These are phyloP conservation scores for Falco rusticolus DNA, from an alignment of 2,797 vertebrate species.

Conservation along the genomic window DNA sequence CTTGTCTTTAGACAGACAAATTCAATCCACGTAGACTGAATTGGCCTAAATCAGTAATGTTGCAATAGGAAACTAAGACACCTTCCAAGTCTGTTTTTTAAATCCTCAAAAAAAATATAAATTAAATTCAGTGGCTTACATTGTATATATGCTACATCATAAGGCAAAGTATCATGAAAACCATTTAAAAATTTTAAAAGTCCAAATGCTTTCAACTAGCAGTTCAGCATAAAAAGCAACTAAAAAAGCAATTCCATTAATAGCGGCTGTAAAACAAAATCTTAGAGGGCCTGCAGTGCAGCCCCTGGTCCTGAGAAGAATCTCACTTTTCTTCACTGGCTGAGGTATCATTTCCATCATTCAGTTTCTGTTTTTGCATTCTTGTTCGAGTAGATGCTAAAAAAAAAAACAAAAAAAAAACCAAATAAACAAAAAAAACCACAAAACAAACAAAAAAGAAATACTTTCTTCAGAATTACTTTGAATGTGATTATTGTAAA, in stretches of 20 bases:
- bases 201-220: conserved; percentile 49
- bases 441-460: neutral
- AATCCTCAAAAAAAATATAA: conserved; percentile 73
- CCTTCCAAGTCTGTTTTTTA: conserved; percentile 59
- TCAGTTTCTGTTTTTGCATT: conserved; percentile 96
- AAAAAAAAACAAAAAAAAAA: neutral
- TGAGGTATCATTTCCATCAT: conserved; percentile 84
- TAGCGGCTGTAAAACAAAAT: neutral
- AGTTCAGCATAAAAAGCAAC: conserved; percentile 27
- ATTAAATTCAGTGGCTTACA: conserved; percentile 78
- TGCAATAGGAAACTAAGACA: conserved; percentile 62
- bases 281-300: neutral
- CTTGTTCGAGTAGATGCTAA: conserved; percentile 91
- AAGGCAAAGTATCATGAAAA: conserved; percentile 64
- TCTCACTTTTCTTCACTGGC: conserved; percentile 81
- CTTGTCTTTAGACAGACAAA: conserved; percentile 43
- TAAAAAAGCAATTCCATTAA: conserved; percentile 51
- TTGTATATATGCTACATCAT: conserved; percentile 66
- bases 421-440: neutral
- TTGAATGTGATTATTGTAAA: neutral
- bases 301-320: conserved; percentile 43
- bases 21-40: conserved; percentile 36
- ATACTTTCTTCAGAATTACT: neutral
- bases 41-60: conserved; percentile 35
- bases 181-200: conserved; percentile 4